These are phyloP conservation scores for Agelastica alni DNA, from an alignment of 2,888 invertebrate genomes.

Conservation along the genomic window DNA sequence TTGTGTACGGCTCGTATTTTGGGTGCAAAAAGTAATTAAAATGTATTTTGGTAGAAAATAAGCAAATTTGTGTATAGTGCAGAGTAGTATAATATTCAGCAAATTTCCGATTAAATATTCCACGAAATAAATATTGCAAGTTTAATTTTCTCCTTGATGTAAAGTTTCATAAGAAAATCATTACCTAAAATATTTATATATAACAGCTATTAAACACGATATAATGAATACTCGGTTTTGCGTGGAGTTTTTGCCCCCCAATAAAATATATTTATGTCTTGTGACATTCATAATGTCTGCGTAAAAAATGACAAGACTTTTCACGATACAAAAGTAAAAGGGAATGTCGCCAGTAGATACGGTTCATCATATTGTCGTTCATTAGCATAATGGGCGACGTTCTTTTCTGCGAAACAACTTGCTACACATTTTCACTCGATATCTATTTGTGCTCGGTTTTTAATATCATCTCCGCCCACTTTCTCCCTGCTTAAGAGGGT, in stretches of 20 bases:
- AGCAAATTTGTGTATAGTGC: too few species aligned
- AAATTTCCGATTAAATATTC: not conserved
- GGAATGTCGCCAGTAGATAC: conserved; percentile 48
- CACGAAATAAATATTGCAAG: not conserved
- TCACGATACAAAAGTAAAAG: conserved; percentile 40
- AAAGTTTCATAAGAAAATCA: conserved; percentile 17
- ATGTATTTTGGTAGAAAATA: too few species aligned
- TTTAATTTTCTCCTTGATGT: not conserved
- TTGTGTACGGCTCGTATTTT: too few species aligned
- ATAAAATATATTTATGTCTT: conserved; percentile 35
- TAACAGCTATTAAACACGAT: conserved; percentile 22
- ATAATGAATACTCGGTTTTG: conserved; percentile 23
- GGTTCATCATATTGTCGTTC: conserved; percentile 48
- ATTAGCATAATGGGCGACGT: conserved; percentile 48
- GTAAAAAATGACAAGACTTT: conserved; percentile 44
- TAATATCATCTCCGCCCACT: conserved; percentile 16
- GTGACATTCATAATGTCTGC: conserved; percentile 42
- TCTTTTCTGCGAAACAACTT: conserved; percentile 36
- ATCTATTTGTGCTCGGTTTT: conserved; percentile 23
- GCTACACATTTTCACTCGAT: conserved; percentile 33
- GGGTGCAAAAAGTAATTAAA: too few species aligned
- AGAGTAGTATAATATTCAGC: too few species aligned
- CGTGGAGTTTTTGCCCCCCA: conserved; percentile 30
- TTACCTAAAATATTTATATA: conserved; percentile 30
- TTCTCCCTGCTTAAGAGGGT: conserved; percentile 3